Base-by-base conservation (phyloP, 2,113 vertebrate genomes). In the Quiscalus mexicanus region DNA sequence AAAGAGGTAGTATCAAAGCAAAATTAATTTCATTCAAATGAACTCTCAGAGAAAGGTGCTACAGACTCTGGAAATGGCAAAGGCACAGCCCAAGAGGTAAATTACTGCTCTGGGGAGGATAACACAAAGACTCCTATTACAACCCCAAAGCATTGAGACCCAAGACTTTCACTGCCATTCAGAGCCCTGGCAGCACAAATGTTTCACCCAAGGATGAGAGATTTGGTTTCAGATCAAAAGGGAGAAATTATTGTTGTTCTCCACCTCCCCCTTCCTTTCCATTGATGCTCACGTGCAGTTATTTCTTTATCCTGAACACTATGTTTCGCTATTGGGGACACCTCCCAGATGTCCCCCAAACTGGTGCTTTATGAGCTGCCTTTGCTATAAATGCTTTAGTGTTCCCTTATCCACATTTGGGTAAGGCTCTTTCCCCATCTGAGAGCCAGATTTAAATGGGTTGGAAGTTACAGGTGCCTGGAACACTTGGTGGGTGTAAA, bases 341-440 rank as follows among this genome's bases (percentile, higher is more conserved):
- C 11, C 7, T 27, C 49, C 7, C 27, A 58, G 25, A 37, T 11
- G 12, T 60, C 25, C 11, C 31, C 21, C 11, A 67, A 39, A n/a
- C 4, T 10, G 5, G 44, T 23, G 8, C 3, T 25, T 47, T 37
- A 35, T 1, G 0, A 33, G 5, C 23, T 76, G 27, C 15, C 16
- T 67, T 63, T 90, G 24, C 9, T 47, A 23, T 27, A 90, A 81
- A 45, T 18, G 4, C n/a, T 55, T 44, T 15, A 21, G 10, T 24
- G 8, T 37, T 52, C 37, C 62, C 22, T 56, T 42, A 49, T 9
- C 17, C 49, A 71, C 18, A 74, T 73, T 73, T 68, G 30, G 21
- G 35, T 11, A 30, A 16, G 14, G n/a, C 39, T 3, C 11, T 76
- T 85, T 62, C 41, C 53, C 27, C 15, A 81, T 15, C 33, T 15